Evolutionary conservation across 92 coral and sea anemone genomes (phyloP), one percentile per base, ranked within the genome.

Genomic region (Zoanthus sociatus): DNA sequence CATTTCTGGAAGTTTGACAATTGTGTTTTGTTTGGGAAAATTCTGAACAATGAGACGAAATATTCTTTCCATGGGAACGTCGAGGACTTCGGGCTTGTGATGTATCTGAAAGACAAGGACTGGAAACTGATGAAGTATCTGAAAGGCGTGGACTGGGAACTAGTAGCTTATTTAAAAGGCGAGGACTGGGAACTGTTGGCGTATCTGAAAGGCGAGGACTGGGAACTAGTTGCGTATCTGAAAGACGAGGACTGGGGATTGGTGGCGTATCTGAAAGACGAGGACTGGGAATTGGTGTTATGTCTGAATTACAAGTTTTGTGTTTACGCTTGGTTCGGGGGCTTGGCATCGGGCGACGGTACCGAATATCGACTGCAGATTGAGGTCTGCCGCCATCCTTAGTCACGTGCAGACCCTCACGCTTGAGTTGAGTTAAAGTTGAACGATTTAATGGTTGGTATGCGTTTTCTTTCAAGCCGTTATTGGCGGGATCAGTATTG

Each of bases 321-420:
- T 78, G n/a, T 78, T 81, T 81, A 32, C 76, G 60, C 53, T 11
- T 53, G 5, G 74, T 64, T 51, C 85, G 75, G 4, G 85, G 85
- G 76, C 76, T 81, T 51, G 85, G 85, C 21, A 67, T 33, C 16
- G 85, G 85, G 30, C 61, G 20, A 20, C 85, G 67, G 37, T 81
- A 58, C 44, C 58, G 51, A 7, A 81, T 30, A 44, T 81, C 73
- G 16, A 20, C 33, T 47, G 42, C 71, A 10, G 85, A 66, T 3
- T 4, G 85, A 13, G 75, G 70, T 3, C 63, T 77, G 26, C 67
- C 42, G 18, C 54, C 63, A 46, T 21, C 15, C 9, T 42, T 50
- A 15, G 14, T 13, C 18, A 47, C 7, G 3, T 2, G 33, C 47
- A 45, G 15, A 45, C 9, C 5, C 4, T 69, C 18, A 16, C 33